Evolutionary conservation across 2,888 invertebrate genomes (phyloP).

Genomic region (Ornithoptera alexandrae): DNA sequence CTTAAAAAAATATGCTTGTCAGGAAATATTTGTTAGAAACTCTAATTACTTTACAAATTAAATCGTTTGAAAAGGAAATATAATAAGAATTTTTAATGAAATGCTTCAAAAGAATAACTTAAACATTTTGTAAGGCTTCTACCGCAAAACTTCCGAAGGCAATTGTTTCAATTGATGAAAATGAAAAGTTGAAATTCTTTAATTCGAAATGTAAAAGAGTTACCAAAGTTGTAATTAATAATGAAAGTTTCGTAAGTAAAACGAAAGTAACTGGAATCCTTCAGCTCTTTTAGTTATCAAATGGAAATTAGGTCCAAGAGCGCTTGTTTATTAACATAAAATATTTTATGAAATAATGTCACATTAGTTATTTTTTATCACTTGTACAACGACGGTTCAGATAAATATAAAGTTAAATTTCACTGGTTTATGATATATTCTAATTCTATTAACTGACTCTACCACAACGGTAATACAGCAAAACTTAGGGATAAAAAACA

Average conservation of each 20-base stretch:
- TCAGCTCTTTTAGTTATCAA: conserved; percentile 16
- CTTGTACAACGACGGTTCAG: no score
- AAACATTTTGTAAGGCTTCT: conserved; percentile 9
- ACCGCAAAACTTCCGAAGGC: conserved; percentile 15
- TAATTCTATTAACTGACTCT: no score
- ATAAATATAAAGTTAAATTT: no score
- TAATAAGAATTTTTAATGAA: conserved; percentile 12
- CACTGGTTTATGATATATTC: no score
- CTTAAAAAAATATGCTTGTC: not conserved
- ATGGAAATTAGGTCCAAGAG: conserved; percentile 8
- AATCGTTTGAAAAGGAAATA: conserved; percentile 9
- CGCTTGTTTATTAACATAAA: conserved; percentile 7
- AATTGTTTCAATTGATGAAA: conserved; percentile 27
- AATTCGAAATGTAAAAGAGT: conserved; percentile 27
- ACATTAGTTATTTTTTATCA: no score
- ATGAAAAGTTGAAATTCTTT: conserved; percentile 27
- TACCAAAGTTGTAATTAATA: conserved; percentile 25
- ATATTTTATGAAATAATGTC: no score
- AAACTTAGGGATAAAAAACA: no score
- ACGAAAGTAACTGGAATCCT: conserved; percentile 11
- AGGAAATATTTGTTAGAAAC: not conserved
- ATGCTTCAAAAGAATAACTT: conserved; percentile 14
- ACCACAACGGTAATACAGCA: no score
- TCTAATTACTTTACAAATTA: conserved; percentile 2
- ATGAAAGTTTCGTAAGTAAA: conserved; percentile 21